phyloP scores from a whole-genome alignment of 2,113 vertebrate species.

The Rhagologus leucostigma region DNA sequence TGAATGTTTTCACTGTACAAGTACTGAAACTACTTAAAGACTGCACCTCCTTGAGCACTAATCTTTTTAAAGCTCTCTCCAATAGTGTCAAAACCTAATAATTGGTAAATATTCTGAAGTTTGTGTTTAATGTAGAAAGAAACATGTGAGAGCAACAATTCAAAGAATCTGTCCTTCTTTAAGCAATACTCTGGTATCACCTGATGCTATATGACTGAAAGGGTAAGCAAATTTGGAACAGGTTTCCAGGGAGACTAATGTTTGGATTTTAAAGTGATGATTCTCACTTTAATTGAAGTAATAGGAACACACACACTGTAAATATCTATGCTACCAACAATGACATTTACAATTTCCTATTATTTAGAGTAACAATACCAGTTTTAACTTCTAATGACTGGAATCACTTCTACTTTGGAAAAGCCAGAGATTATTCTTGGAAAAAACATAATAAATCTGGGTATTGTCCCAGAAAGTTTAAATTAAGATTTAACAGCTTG shows the following conservation, averaged over 20 bases:
- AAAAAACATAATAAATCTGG: not conserved
- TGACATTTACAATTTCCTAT: not conserved
- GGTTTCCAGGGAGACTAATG: not conserved
- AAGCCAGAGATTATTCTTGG: not conserved
- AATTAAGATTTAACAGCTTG: not conserved
- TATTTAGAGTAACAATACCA: not conserved
- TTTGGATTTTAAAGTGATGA: not conserved
- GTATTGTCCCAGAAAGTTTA: not conserved
- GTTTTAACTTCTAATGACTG: not conserved
- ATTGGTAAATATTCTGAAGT: not conserved
- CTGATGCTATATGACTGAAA: not conserved
- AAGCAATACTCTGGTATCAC: not conserved
- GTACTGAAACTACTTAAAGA: not conserved
- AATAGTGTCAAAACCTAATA: not conserved
- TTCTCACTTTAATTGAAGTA: not conserved
- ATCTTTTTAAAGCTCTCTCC: not conserved
- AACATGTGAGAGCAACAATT: not conserved
- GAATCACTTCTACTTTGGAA: not conserved
- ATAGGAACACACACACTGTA: not conserved
- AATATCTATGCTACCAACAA: not conserved
- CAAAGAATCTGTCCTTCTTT: not conserved
- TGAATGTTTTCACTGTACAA: not conserved
- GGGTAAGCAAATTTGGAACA: not conserved
- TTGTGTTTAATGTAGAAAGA: not conserved
- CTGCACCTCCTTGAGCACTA: not conserved